Conservation (phyloP, 1,140 invertebrate species). For the Palaemon carinicauda region DNA sequence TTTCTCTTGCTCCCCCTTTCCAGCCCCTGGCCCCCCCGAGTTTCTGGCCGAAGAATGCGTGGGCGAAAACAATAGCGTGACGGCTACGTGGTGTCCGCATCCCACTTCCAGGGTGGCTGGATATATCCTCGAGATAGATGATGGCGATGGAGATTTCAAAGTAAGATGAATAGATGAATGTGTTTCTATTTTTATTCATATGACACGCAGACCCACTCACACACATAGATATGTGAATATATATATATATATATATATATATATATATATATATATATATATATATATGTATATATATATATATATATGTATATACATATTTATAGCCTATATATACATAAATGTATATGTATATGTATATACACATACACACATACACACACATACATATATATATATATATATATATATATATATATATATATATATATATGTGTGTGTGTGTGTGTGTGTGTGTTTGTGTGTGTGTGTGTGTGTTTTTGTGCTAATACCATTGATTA, state of each 20-base stretch:
- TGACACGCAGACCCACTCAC: background rate
- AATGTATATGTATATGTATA: background rate
- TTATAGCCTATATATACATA: background rate
- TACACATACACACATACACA: background rate
- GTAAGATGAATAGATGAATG: constrained; percentile 70
- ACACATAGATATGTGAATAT: background rate
- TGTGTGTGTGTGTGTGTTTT: too few species aligned
- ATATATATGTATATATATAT: background rate
- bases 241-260: background rate
- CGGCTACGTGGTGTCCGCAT: constrained; percentile 92
- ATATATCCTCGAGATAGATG: constrained; percentile 94
- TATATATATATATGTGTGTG: background rate
- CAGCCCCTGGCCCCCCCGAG: constrained; percentile 86
- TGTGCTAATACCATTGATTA: too few species aligned
- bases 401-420: background rate
- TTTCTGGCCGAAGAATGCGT: constrained; percentile 95
- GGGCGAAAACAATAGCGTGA: constrained; percentile 97
- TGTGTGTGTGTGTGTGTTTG: background rate
- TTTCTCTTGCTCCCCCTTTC: background rate
- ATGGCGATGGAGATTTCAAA: constrained; percentile 92
- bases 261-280: background rate
- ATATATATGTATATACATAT: background rate
- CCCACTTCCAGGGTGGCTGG: constrained; percentile 89
- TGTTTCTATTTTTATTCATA: background rate
- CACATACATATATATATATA: too few species aligned